Percentiles rank a stretch among this genome's conserved stretches.
Conservation (phyloP, 2,888 invertebrate genomes). For the Phasia obesa region DNA sequence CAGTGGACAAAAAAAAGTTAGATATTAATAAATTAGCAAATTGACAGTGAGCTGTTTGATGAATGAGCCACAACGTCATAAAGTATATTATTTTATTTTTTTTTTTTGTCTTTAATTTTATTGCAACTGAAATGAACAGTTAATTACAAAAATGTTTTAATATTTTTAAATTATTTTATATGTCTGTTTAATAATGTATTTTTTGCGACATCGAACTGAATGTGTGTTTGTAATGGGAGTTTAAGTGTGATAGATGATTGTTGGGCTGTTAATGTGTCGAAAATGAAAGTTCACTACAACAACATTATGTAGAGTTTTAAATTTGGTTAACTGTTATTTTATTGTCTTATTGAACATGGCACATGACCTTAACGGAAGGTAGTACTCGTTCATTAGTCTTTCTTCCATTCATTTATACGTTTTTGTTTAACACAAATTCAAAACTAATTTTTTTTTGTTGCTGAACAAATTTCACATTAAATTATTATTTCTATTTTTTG, state of each 20-base stretch:
- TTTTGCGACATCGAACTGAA: slow-evolving; percentile 23
- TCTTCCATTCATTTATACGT: background rate
- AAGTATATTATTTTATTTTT: too few relatives aligned
- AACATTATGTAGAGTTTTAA: slow-evolving; percentile 34
- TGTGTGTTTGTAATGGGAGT: slow-evolving; percentile 7
- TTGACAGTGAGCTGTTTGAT: too few relatives aligned
- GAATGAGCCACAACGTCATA: too few relatives aligned
- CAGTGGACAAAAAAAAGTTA: too few relatives aligned
- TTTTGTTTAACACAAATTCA: slow-evolving; percentile 34
- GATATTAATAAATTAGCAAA: too few relatives aligned
- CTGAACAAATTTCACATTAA: slow-evolving; percentile 46
- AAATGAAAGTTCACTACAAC: slow-evolving; percentile 50
- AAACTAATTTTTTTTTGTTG: slow-evolving; percentile 33
- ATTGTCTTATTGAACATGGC: slow-evolving; percentile 9
- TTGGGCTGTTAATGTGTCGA: slow-evolving; percentile 11
- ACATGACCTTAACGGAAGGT: slow-evolving; percentile 49
- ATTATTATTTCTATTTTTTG: slow-evolving; percentile 12
- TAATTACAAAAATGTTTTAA: too few relatives aligned
- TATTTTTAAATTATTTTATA: too few relatives aligned
- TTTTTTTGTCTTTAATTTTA: too few relatives aligned
- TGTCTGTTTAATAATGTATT: slow-evolving; percentile 6
- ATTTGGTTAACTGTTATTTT: slow-evolving; percentile 9
- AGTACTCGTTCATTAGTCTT: slow-evolving; percentile 2
- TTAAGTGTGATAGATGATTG: slow-evolving; percentile 41
- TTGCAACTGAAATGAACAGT: too few relatives aligned